Evolutionary conservation across 2,113 vertebrate genomes (phyloP).

Genomic region (Cochlearius cochlearius): DNA sequence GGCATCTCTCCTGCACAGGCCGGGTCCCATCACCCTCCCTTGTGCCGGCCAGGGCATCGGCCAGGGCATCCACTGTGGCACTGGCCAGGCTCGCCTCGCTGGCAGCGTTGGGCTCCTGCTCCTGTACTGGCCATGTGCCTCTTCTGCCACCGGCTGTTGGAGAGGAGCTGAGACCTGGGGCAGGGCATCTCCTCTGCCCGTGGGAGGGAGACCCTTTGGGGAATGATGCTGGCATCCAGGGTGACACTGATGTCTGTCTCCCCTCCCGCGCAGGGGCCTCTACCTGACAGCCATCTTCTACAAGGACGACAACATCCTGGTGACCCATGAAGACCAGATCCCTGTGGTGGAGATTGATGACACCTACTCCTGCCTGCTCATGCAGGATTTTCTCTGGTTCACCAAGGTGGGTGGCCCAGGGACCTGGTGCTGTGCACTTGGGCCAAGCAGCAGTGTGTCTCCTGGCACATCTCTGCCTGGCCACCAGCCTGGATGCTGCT

Average conservation of each 20-base stretch:
- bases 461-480: not conserved
- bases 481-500: not conserved
- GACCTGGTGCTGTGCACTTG: not conserved
- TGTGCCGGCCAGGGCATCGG: not conserved
- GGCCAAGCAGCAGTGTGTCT: not conserved
- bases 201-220: not conserved
- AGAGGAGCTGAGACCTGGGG: not conserved
- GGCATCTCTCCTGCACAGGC: not conserved
- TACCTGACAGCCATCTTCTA: constrained; percentile 88
- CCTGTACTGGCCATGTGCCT: not conserved
- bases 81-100: not conserved
- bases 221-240: not conserved
- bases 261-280: constrained; percentile 76
- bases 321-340: constrained; percentile 91
- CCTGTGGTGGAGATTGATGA: constrained; percentile 90
- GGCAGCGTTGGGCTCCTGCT: fast-evolving
- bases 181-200: not conserved
- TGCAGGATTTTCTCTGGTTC: constrained; percentile 93
- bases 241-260: not conserved
- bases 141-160: not conserved
- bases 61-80: not conserved
- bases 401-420: constrained; percentile 78
- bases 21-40: not conserved
- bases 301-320: constrained; percentile 84
- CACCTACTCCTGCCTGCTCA: constrained; percentile 85